phyloP scores from a whole-genome alignment of 2,113 vertebrate genomes.

The Anseranas semipalmata region DNA sequence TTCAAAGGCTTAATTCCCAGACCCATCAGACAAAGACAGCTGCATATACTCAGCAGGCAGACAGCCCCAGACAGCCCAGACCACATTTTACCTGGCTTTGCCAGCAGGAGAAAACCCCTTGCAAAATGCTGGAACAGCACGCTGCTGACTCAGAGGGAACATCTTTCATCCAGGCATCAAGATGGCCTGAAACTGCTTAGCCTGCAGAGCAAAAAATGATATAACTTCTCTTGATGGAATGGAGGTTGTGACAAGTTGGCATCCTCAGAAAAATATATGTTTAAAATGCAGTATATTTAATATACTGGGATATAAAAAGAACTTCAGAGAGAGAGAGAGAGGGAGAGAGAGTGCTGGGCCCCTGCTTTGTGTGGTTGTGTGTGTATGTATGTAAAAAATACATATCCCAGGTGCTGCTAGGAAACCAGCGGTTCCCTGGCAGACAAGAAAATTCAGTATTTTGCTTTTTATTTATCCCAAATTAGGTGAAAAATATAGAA shows the following conservation, averaged over 20 bases:
- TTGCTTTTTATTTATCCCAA: not conserved
- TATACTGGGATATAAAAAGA: not conserved
- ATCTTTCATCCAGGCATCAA: not conserved
- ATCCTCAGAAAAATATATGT: not conserved
- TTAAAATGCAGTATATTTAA: not conserved
- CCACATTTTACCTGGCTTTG: not conserved
- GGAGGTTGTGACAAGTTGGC: not conserved
- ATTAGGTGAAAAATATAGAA: not conserved
- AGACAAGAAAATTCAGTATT: not conserved
- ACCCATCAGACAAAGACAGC: not conserved
- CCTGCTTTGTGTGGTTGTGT: not conserved
- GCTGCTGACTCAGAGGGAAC: not conserved
- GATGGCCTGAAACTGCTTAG: not conserved
- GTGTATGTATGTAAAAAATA: not conserved
- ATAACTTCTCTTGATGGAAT: not conserved
- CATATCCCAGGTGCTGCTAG: not conserved
- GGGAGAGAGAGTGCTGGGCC: accelerated
- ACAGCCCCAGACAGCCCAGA: not conserved
- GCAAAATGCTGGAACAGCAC: not conserved
- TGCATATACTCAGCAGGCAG: not conserved
- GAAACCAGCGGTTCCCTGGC: not conserved
- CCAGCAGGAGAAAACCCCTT: not conserved
- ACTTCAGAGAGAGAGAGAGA: not conserved
- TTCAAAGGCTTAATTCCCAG: not conserved
- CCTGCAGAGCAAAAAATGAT: not conserved